Evolutionary conservation across 1,140 invertebrate genomes (phyloP).

Genomic region (Stratiolaelaps scimitus): DNA sequence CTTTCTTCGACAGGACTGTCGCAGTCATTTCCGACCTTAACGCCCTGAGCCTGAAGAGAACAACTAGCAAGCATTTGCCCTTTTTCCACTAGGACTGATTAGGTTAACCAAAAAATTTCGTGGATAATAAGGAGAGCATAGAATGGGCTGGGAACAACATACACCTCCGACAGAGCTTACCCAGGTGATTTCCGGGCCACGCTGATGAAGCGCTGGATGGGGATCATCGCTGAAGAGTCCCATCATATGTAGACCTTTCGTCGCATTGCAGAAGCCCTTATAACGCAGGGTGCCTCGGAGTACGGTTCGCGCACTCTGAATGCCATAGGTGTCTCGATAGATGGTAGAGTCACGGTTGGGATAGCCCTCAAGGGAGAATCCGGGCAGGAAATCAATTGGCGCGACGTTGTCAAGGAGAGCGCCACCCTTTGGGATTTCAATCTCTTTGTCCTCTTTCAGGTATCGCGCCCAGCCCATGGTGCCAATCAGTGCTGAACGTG

Average conservation of each 20-base stretch:
- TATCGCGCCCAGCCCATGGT: constrained; percentile 77
- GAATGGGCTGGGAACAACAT: no score
- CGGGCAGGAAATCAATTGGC: constrained; percentile 77
- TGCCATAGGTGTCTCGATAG: constrained; percentile 74
- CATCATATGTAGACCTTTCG: constrained; percentile 67
- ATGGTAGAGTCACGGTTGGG: constrained; percentile 87
- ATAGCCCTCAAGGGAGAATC: constrained; percentile 90
- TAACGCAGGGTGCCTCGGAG: constrained; percentile 82
- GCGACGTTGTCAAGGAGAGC: constrained; percentile 64
- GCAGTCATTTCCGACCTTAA: no score
- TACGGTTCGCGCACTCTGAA: constrained; percentile 64
- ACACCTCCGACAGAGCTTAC: constrained; percentile 47
- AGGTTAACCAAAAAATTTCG: no score
- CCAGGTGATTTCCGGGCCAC: constrained; percentile 91
- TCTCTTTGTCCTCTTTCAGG: constrained; percentile 65
- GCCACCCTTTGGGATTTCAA: constrained; percentile 79
- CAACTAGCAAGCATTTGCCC: no score
- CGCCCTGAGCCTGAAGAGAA: no score
- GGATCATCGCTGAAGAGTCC: constrained; percentile 74
- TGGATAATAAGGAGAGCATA: no score
- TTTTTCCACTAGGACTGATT: no score
- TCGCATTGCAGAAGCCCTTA: constrained; percentile 74
- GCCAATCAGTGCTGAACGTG: constrained; percentile 74
- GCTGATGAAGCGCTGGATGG: constrained; percentile 72
- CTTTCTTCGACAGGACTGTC: no score